A percentile compares a stretch with the other conserved stretches of the same genome.
phyloP scores from a whole-genome alignment of 2,797 vertebrate genomes.

The Ptychadena robeensis region DNA sequence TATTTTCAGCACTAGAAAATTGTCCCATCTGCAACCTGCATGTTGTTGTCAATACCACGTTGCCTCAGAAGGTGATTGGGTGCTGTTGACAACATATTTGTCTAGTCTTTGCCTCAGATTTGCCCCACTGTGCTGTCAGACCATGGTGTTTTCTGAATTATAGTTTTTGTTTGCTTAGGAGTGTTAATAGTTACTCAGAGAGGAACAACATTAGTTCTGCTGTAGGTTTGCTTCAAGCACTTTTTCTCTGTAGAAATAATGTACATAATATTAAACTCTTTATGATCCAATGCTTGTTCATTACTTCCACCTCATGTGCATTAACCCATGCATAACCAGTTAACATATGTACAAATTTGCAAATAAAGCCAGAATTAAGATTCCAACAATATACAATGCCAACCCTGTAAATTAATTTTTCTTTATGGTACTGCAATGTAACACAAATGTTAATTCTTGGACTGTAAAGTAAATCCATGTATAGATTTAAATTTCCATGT shows the following conservation, averaged over 20 bases:
- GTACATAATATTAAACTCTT: background rate
- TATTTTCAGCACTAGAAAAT: too few species aligned
- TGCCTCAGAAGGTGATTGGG: background rate
- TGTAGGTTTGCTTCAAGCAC: conserved; percentile 10
- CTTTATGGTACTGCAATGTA: background rate
- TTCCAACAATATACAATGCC: background rate
- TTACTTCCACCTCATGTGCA: background rate
- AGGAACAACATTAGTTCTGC: conserved; percentile 15
- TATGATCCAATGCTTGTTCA: conserved; percentile 14
- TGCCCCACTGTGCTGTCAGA: background rate
- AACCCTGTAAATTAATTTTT: background rate
- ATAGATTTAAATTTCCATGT: background rate
- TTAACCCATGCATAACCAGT: background rate
- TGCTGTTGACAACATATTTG: background rate
- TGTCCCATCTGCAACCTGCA: background rate
- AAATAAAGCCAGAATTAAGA: conserved; percentile 14
- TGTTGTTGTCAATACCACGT: background rate
- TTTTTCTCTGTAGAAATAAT: background rate
- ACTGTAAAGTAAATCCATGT: background rate
- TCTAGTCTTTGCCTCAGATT: background rate
- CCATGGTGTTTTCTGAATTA: background rate
- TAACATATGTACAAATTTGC: background rate
- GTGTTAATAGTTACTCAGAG: background rate
- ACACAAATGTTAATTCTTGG: background rate
- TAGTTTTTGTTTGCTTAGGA: background rate